phyloP scores from a whole-genome alignment of 2,113 vertebrate genomes.

The Neotoma lepida region DNA sequence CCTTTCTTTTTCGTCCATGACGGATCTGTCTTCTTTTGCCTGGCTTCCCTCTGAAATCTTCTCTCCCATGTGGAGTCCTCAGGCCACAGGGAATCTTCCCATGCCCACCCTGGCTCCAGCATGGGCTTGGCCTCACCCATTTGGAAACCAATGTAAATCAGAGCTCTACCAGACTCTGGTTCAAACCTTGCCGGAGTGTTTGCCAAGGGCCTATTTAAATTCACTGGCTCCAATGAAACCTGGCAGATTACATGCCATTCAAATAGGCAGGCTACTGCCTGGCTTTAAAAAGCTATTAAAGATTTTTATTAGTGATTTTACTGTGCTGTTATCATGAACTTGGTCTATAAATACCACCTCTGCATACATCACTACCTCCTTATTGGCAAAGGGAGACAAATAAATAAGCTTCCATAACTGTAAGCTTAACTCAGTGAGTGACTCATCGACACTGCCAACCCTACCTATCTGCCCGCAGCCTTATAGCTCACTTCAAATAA shows the following conservation, averaged over 20 bases:
- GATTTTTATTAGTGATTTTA: constrained; percentile 73
- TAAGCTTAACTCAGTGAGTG: background rate
- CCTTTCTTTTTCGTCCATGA: background rate
- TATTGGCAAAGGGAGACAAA: constrained; percentile 46
- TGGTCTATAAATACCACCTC: constrained; percentile 62
- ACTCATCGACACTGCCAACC: background rate
- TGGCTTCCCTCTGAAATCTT: background rate
- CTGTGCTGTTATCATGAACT: constrained; percentile 62
- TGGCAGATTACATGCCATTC: constrained; percentile 58
- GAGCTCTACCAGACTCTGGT: background rate
- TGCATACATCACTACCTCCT: constrained; percentile 23
- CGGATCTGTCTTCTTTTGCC: background rate
- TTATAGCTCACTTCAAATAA: background rate
- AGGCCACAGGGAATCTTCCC: background rate
- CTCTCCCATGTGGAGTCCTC: background rate
- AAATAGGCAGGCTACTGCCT: constrained; percentile 63
- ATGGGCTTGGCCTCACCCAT: background rate
- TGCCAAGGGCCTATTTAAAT: constrained; percentile 70
- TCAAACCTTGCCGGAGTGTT: constrained; percentile 43
- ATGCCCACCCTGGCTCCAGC: background rate
- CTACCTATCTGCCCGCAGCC: background rate
- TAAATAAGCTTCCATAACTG: background rate
- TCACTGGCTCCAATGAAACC: constrained; percentile 70
- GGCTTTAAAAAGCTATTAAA: constrained; percentile 69
- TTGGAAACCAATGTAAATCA: background rate